A percentile compares a stretch with the other conserved stretches of the same genome.
These are phyloP conservation scores for Drosophila ochracea DNA, from an alignment of 2,888 invertebrate genomes.

Conservation along the genomic window DNA sequence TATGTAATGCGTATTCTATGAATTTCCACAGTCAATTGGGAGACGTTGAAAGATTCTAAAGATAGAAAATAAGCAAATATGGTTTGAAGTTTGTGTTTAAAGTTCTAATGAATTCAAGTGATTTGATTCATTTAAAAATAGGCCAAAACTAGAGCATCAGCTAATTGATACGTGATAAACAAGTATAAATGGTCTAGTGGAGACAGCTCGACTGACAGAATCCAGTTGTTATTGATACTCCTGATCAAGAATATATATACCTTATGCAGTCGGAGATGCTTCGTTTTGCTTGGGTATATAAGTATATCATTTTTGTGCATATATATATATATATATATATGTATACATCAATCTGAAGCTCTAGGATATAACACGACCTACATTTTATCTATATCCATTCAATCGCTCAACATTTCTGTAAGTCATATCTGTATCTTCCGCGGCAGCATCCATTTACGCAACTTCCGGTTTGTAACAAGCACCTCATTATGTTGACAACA, in stretches of 20 bases:
- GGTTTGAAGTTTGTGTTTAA: not conserved
- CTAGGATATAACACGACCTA: not conserved
- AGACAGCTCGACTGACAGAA: not conserved
- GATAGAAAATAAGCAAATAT: not conserved
- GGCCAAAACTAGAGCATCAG: not conserved
- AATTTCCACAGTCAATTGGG: not conserved
- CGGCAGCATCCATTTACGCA: not conserved
- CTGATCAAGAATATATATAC: not conserved
- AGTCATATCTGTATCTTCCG: not conserved
- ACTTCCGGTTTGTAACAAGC: slow-evolving; percentile 19
- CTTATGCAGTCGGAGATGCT: not conserved
- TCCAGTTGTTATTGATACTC: not conserved
- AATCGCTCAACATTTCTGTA: not conserved
- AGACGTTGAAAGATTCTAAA: not conserved
- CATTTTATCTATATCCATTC: not conserved
- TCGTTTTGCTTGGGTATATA: not conserved
- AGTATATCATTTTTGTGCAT: not conserved
- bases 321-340: not conserved
- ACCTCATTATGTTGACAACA: slow-evolving; percentile 17
- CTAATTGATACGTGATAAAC: not conserved
- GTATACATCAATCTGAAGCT: not conserved
- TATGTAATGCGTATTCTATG: not conserved
- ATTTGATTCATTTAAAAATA: not conserved
- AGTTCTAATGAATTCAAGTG: not conserved
- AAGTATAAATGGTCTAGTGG: not conserved